phyloP scores from a whole-genome alignment of 2,888 invertebrate species.

The Cantharis rufa region DNA sequence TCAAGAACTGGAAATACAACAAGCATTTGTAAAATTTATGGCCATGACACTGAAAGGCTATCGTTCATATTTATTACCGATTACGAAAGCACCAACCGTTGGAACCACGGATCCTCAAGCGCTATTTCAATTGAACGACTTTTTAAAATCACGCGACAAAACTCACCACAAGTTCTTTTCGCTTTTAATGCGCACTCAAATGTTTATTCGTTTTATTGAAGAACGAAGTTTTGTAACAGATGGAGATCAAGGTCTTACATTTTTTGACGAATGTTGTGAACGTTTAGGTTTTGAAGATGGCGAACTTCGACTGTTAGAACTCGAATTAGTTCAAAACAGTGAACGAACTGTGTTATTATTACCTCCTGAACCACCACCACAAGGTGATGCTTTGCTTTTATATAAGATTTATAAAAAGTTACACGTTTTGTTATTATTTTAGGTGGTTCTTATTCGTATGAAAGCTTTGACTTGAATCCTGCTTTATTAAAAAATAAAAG shows the following conservation, averaged over 20 bases:
- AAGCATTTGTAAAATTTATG: constrained; percentile 96
- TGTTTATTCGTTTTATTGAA: constrained; percentile 98
- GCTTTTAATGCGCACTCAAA: constrained; percentile 89
- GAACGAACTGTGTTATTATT: constrained; percentile 94
- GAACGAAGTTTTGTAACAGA: constrained; percentile 99
- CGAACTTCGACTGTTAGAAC: constrained; percentile 73
- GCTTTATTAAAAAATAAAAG: constrained; percentile 58
- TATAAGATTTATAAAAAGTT: neutral
- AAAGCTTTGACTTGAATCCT: constrained; percentile 66
- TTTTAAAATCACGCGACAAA: constrained; percentile 87
- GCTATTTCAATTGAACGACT: constrained; percentile 90
- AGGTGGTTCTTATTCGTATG: constrained; percentile 62
- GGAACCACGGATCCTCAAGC: constrained; percentile 95
- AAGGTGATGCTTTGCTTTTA: constrained; percentile 28
- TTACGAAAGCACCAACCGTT: constrained; percentile 90
- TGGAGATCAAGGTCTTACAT: constrained; percentile 91
- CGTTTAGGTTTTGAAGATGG: constrained; percentile 65
- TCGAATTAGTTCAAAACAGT: constrained; percentile 76
- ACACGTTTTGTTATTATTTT: constrained; percentile 18
- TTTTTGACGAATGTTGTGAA: constrained; percentile 97
- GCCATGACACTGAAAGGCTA: constrained; percentile 90
- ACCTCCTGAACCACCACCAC: constrained; percentile 79
- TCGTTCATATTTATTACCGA: constrained; percentile 83
- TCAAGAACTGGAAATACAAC: constrained; percentile 93
- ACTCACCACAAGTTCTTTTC: constrained; percentile 87